These are phyloP conservation scores for Zaprionus obscuricornis DNA, from an alignment of 2,888 invertebrate species.

Conservation along the genomic window DNA sequence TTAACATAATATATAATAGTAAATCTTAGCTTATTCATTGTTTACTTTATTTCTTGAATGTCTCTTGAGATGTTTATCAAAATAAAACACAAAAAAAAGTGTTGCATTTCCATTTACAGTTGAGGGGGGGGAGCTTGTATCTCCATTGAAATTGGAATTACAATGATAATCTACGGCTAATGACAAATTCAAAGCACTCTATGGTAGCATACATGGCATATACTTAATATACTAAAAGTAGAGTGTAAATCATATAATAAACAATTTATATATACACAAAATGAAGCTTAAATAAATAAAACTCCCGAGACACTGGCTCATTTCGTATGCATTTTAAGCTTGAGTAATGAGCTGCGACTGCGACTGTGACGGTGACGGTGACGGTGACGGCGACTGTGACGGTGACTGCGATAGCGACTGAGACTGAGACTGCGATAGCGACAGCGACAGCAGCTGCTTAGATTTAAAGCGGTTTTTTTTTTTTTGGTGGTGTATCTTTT, in stretches of 20 bases:
- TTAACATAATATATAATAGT: too few species aligned
- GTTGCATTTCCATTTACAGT: conserved; percentile 21
- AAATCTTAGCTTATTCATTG: too few species aligned
- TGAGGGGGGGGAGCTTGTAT: too few species aligned
- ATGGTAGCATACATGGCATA: conserved; percentile 29
- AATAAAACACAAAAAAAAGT: too few species aligned
- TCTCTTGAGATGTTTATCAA: too few species aligned
- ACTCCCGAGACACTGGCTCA: conserved; percentile 62
- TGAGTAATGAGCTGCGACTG: conserved; percentile 55
- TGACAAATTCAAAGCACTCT: conserved; percentile 51
- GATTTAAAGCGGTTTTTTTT: conserved; percentile 27
- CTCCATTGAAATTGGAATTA: background rate
- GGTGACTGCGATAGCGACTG: too few species aligned
- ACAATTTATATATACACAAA: conserved; percentile 46
- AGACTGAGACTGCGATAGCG: too few species aligned
- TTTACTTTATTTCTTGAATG: too few species aligned
- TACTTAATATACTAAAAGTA: too few species aligned
- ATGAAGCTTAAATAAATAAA: conserved; percentile 56
- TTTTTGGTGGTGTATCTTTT: conserved; percentile 13
- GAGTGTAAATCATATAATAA: conserved; percentile 63
- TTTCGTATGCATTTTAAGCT: conserved; percentile 80
- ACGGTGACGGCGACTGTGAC: conserved; percentile 16
- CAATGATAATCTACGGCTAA: conserved; percentile 35
- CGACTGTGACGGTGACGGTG: conserved; percentile 25
- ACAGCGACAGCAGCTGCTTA: conserved; percentile 21